Base-by-base conservation (phyloP, 2,797 vertebrate species). In the Ispidina lecontei region DNA sequence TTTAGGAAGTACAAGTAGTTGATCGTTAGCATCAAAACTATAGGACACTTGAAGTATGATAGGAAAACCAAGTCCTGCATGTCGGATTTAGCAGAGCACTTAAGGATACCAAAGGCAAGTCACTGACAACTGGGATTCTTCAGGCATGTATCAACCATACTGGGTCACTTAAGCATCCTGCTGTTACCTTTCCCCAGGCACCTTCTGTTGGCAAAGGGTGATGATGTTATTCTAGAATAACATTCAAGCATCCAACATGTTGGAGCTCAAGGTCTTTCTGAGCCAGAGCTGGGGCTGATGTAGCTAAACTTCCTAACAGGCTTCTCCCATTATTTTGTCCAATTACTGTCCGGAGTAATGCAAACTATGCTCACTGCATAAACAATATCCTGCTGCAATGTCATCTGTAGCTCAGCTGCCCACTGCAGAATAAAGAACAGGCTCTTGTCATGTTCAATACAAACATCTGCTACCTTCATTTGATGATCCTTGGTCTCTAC, bases 361-460 rank as follows among this genome's bases (percentile, higher is more conserved):
- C 49, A 89, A 93, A 41, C 67, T 60, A 23, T 52, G 52, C 58
- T 63, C 14, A 8, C 3, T 26, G 31, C 14, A 55, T 4, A 31
- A 58, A 65, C 33, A 73, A 29, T 14, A 70, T 21, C 35, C 44
- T 59, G 51, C 59, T 46, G 63, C 46, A 21, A 3, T 4, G 4
- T 20, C 29, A 70, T 8, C 39, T 46, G 14, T 10, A 46, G 80
- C 44, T 91, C 52, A 43, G 6, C 35, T 56, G 62, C 35, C 51
- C 8, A 0, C 1, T 2, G 10, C 0, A 29, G 35, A 54, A 59
- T 4, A 18, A 60, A 52, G 12, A 69, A 44, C 0, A 5, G 46
- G 31, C 62, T 90, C 46, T 73, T 21, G 4, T 39, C 37, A 14
- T 39, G 37, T 39, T 39, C 37, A 39, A 14, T 39, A 39, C 37